Evolutionary conservation across 2,888 invertebrate genomes (phyloP).

Genomic region (Acrocyrtus sp.): DNA sequence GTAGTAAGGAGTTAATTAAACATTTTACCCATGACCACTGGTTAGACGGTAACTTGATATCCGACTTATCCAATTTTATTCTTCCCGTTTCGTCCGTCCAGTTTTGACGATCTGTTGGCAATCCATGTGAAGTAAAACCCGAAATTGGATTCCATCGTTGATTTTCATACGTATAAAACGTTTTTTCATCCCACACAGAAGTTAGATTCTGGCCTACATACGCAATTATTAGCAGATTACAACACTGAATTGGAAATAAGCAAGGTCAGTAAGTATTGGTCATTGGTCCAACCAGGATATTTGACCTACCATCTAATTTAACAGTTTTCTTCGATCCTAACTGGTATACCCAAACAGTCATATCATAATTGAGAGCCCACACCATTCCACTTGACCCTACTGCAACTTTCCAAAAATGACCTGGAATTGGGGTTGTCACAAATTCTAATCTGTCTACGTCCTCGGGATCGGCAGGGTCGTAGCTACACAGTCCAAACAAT

Average conservation of each 20-base stretch:
- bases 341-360: slow-evolving; percentile 89
- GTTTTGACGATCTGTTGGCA: slow-evolving; percentile 87
- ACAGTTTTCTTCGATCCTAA: slow-evolving; percentile 70
- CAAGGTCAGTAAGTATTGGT: too few species aligned
- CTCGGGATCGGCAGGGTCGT: slow-evolving; percentile 64
- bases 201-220: slow-evolving; percentile 2
- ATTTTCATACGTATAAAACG: slow-evolving; percentile 91
- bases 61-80: slow-evolving; percentile 85
- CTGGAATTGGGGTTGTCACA: slow-evolving; percentile 73
- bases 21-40: slow-evolving; percentile 87
- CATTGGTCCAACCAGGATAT: too few species aligned
- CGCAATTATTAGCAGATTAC: background rate
- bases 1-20: too few species aligned
- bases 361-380: slow-evolving; percentile 92
- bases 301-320: slow-evolving; percentile 31
- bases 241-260: too few species aligned
- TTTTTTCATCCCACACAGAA: slow-evolving; percentile 79
- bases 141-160: slow-evolving; percentile 90
- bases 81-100: slow-evolving; percentile 92
- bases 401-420: slow-evolving; percentile 83
- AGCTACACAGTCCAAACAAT: slow-evolving; percentile 22
- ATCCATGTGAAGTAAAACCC: slow-evolving; percentile 82
- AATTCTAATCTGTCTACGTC: slow-evolving; percentile 65
- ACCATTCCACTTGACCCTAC: slow-evolving; percentile 80
- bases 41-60: slow-evolving; percentile 83